Evolutionary conservation across 2,797 vertebrate genomes (phyloP).

Genomic region (Allobates femoralis): DNA sequence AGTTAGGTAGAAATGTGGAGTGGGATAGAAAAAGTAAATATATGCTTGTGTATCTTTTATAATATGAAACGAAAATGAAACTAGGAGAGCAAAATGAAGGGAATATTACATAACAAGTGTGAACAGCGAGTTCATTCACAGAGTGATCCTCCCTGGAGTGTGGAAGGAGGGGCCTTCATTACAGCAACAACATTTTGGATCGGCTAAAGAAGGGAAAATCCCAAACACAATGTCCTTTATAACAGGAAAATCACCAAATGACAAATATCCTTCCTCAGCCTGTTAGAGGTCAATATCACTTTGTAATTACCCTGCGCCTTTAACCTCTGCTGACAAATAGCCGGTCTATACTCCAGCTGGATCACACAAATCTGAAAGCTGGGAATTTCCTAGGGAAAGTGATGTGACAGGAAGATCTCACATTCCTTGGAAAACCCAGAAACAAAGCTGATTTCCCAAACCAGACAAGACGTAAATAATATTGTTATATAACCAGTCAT

Average conservation of each 20-base stretch:
- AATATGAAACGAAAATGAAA: not conserved
- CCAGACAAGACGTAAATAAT: not conserved
- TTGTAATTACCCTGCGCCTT: not conserved
- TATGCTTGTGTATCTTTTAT: too few relatives aligned
- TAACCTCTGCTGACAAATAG: not conserved
- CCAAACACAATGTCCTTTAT: not conserved
- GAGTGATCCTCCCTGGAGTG: not conserved
- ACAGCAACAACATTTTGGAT: not conserved
- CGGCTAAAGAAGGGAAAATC: not conserved
- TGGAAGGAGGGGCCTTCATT: not conserved
- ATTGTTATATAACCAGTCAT: not conserved
- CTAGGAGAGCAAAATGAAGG: not conserved
- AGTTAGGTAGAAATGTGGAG: too few relatives aligned
- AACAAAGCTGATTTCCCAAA: not conserved
- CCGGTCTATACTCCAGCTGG: too few relatives aligned
- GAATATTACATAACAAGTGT: not conserved
- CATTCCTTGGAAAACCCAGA: not conserved
- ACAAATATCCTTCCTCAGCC: not conserved
- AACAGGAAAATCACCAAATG: not conserved
- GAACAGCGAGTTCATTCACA: not conserved
- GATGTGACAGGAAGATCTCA: not conserved
- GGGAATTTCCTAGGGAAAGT: constrained; percentile 1
- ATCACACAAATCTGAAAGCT: not conserved
- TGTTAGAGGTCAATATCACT: not conserved
- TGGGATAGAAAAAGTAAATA: too few relatives aligned